Percentiles rank a stretch among this genome's conserved stretches.
These are phyloP conservation scores for Scolopax bukidnonensis DNA, from an alignment of 2,797 vertebrate genomes.

Conservation along the genomic window DNA sequence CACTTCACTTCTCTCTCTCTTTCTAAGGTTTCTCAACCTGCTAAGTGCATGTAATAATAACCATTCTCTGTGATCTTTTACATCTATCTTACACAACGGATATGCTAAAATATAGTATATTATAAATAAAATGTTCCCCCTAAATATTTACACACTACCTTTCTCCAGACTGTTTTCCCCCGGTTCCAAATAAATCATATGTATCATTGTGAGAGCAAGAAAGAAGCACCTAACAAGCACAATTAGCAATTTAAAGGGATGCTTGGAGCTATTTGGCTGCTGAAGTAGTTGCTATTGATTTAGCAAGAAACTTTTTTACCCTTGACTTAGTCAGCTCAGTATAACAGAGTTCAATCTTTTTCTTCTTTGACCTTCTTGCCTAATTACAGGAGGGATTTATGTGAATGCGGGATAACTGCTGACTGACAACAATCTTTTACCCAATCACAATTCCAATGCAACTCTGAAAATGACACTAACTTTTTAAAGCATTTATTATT, in stretches of 20 bases:
- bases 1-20: not conserved
- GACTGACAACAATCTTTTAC: not conserved
- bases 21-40: not conserved
- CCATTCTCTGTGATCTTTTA: not conserved
- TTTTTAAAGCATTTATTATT: not conserved
- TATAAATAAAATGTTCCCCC: not conserved
- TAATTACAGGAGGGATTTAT: not conserved
- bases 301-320: constrained; percentile 17
- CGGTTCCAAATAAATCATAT: not conserved
- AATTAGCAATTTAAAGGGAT: constrained; percentile 38
- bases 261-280: constrained; percentile 17
- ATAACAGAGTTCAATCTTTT: not conserved
- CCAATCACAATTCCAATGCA: not conserved
- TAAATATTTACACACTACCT: not conserved
- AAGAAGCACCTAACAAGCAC: constrained; percentile 13
- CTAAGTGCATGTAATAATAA: not conserved
- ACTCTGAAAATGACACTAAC: not conserved
- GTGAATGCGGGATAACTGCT: not conserved
- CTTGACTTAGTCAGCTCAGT: not conserved
- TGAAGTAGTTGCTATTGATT: constrained; percentile 36
- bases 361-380: constrained; percentile 29
- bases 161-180: not conserved
- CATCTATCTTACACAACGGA: not conserved
- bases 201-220: not conserved
- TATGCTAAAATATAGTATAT: fast-evolving